A percentile compares a stretch with the other conserved stretches of the same genome.
These are phyloP conservation scores for Hylomyscus alleni DNA, from an alignment of 2,797 vertebrate species.

Conservation along the genomic window DNA sequence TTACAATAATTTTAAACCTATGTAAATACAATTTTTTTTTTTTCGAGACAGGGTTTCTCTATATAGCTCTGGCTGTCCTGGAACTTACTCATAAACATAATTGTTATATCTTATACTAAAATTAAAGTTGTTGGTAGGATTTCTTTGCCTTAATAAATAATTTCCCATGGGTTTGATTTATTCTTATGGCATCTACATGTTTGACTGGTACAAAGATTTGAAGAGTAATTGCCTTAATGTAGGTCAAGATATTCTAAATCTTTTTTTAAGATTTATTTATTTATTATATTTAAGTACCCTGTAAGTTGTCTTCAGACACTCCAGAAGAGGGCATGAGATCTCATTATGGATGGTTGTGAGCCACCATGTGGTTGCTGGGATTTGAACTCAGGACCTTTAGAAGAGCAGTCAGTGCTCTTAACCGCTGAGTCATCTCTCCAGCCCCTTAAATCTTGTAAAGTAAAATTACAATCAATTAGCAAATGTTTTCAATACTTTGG, in stretches of 20 bases:
- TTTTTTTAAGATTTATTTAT: too few species aligned
- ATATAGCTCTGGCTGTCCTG: too few species aligned
- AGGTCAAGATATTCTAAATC: background rate
- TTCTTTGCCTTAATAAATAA: background rate
- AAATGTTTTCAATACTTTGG: background rate
- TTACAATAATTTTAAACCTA: conserved; percentile 48
- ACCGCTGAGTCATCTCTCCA: too few species aligned
- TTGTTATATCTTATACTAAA: conserved; percentile 39
- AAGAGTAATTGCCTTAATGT: background rate
- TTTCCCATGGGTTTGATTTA: background rate
- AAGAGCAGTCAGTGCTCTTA: too few species aligned
- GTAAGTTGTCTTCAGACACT: too few species aligned
- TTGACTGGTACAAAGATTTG: background rate
- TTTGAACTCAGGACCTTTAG: too few species aligned
- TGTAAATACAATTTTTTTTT: background rate
- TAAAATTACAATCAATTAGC: background rate
- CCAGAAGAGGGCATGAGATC: too few species aligned
- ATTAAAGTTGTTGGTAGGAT: background rate
- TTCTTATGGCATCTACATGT: background rate
- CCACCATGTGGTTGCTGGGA: too few species aligned
- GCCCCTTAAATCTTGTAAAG: background rate
- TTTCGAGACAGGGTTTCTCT: too few species aligned
- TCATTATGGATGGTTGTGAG: too few species aligned
- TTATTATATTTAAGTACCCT: too few species aligned
- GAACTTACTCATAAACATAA: background rate